Evolutionary conservation across 2,888 invertebrate genomes (phyloP), one percentile per base, ranked within the genome.

Genomic region (Hypomecis atomaria): DNA sequence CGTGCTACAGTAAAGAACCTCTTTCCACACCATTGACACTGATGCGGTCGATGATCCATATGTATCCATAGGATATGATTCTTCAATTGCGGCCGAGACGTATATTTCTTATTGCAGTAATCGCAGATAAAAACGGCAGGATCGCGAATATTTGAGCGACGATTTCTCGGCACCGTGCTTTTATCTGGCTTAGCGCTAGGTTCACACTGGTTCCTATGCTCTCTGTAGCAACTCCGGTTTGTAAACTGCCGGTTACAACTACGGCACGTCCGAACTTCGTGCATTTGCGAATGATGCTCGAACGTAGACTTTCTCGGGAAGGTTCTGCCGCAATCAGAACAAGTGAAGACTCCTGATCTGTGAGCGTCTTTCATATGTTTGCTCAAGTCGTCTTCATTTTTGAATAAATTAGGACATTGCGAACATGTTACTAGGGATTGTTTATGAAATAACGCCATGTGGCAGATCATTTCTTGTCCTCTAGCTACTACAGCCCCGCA

Each of bases 61-160:
- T 89, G 94, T 57, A 91, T 91, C 92, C 91, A 92, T 0, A 88
- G 73, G n/a, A 92, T 91, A 54, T 92, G 92, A 56, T 92, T 92
- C 68, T 91, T 87, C 1, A 92, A 71, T 58, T 91, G 91, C 0
- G 89, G 87, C 11, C 91, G 76, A 0, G 89, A 87, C 0, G 73
- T 78, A 68, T 92, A 92, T 0, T 80, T 83, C 62, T 92, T 92
- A 0, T 74, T 75, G 63, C 92, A 92, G 59, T 90, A 83, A 47
- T 90, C 91, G 61, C 92, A 92, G 0, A 83, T 89, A 59, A 81
- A 92, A 0, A 79, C 82, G 0, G 90, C 89, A 0, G 89, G 90
- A 36, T 92, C 92, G 0, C 92, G 84, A 5, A 87, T 78, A 68
- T 92, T 92, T 0, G 86, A 86, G 0, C 90, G 79, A 0, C 84